Percentiles rank a stretch among this genome's conserved stretches.
phyloP scores from a whole-genome alignment of 2,888 invertebrate genomes.

The Plebejus anna region DNA sequence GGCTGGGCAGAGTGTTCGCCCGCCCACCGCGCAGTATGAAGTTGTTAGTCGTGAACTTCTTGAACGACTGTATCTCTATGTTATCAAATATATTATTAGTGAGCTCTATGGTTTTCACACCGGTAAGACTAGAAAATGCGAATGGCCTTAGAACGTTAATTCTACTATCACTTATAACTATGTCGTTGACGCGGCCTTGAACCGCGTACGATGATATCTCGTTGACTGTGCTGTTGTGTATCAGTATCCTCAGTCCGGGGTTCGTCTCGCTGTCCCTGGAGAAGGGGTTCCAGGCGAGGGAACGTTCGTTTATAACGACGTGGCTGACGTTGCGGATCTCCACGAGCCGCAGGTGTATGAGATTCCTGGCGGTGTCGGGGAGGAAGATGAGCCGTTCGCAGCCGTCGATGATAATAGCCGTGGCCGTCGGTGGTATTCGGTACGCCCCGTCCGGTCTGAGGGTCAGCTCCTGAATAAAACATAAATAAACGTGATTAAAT shows the following conservation, averaged over 20 bases:
- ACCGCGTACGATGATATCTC: conserved; percentile 82
- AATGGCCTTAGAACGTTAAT: conserved; percentile 84
- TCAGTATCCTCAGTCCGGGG: conserved; percentile 74
- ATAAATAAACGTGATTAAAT: neutral
- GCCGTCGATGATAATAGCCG: conserved; percentile 82
- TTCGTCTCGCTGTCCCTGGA: conserved; percentile 83
- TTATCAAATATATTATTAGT: conserved; percentile 79
- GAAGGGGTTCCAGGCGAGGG: conserved; percentile 80
- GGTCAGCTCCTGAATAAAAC: conserved; percentile 75
- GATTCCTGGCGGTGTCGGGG: conserved; percentile 78
- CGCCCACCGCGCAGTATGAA: conserved; percentile 82
- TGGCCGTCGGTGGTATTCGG: conserved; percentile 72
- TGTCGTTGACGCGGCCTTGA: conserved; percentile 85
- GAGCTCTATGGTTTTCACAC: conserved; percentile 82
- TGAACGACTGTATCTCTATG: conserved; percentile 87
- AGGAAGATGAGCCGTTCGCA: conserved; percentile 82
- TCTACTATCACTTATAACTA: conserved; percentile 81
- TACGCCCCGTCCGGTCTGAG: conserved; percentile 79
- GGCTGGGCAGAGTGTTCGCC: conserved; percentile 83
- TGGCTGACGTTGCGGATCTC: conserved; percentile 82
- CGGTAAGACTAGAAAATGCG: conserved; percentile 86
- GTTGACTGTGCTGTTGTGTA: conserved; percentile 73
- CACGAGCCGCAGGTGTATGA: conserved; percentile 82
- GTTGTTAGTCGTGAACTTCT: conserved; percentile 85
- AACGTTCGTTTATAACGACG: conserved; percentile 81